Conservation (phyloP, 2,888 invertebrate genomes). For the Zootermopsis nevadensis region DNA sequence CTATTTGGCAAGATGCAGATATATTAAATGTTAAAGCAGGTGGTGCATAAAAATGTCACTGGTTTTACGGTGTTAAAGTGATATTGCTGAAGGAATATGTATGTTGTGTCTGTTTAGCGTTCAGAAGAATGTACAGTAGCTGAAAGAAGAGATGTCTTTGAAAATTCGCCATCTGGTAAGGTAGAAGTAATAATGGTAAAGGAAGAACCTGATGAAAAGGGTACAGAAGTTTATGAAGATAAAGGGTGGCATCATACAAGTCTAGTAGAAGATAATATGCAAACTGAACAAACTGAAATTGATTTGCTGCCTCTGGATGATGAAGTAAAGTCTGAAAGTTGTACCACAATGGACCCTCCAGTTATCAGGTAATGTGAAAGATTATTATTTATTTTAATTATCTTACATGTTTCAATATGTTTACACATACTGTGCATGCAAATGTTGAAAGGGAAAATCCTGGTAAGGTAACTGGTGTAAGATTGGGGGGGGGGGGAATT, state of each 20-base stretch:
- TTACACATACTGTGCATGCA: not conserved
- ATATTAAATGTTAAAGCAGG: too few relatives aligned
- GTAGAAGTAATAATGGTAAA: slow-evolving; percentile 13
- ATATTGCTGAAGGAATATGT: too few relatives aligned
- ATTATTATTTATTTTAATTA: not conserved
- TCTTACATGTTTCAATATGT: not conserved
- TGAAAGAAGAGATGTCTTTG: not conserved
- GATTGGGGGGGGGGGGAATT: not conserved
- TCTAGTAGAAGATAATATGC: slow-evolving; percentile 19
- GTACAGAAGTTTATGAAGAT: not conserved
- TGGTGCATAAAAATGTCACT: too few relatives aligned
- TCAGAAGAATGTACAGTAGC: not conserved
- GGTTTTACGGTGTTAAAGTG: too few relatives aligned
- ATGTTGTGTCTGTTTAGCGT: too few relatives aligned
- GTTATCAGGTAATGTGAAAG: slow-evolving; percentile 22
- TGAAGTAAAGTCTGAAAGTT: not conserved
- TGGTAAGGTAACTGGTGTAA: not conserved
- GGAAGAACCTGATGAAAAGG: not conserved
- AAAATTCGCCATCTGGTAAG: not conserved
- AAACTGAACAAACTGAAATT: not conserved
- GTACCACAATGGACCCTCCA: not conserved
- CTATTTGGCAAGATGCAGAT: too few relatives aligned
- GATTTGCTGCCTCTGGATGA: not conserved
- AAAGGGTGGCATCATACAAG: not conserved
- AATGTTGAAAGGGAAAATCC: not conserved